phyloP scores from a whole-genome alignment of 1,140 invertebrate species.

The Elymnias hypermnestra region DNA sequence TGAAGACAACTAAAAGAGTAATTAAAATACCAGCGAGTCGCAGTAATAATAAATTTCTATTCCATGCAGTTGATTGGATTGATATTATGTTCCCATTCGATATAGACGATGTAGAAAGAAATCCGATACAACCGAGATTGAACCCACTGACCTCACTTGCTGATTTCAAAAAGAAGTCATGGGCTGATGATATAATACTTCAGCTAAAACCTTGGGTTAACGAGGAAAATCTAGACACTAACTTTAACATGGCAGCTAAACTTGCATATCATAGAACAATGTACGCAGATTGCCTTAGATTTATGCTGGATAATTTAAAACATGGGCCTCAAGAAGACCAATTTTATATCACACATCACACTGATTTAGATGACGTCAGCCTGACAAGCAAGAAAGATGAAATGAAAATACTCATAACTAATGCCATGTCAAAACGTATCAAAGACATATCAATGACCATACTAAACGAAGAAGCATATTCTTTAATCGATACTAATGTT shows the following conservation, averaged over 20 bases:
- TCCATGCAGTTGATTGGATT: conserved; percentile 50
- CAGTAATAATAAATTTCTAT: conserved; percentile 54
- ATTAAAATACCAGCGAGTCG: conserved; percentile 61
- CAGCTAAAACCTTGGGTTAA: conserved; percentile 56
- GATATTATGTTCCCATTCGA: conserved; percentile 61
- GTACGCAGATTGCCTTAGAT: conserved; percentile 44
- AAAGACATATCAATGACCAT: conserved; percentile 55
- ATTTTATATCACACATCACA: conserved; percentile 35
- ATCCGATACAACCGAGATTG: conserved; percentile 37
- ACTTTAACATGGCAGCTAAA: conserved; percentile 57
- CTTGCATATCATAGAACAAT: conserved; percentile 48
- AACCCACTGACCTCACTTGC: conserved; percentile 43
- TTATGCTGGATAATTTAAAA: conserved; percentile 44
- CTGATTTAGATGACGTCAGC: conserved; percentile 21
- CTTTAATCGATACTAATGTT: conserved; percentile 32
- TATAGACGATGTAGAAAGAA: conserved; percentile 39
- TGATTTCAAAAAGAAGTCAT: conserved; percentile 58
- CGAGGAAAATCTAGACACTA: conserved; percentile 34
- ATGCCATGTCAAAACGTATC: conserved; percentile 51
- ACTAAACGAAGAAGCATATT: conserved; percentile 51
- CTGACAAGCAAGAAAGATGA: conserved; percentile 35
- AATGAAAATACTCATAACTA: conserved; percentile 41
- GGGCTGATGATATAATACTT: conserved; percentile 56
- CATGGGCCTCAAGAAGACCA: conserved; percentile 26
- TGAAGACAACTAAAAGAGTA: conserved; percentile 66